phyloP scores from a whole-genome alignment of 2,888 invertebrate genomes.

The Cecidostiba fungosa region DNA sequence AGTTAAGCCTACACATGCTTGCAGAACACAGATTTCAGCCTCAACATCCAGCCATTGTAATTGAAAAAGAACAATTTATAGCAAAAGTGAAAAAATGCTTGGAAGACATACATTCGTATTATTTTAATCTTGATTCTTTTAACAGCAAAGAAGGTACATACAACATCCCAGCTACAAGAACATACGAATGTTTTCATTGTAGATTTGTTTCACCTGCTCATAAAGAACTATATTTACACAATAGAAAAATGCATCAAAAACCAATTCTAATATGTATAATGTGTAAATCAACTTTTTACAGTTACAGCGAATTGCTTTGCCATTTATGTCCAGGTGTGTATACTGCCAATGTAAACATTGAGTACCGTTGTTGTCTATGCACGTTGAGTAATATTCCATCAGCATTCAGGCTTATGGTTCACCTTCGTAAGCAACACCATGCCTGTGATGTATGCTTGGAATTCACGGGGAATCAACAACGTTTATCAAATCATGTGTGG shows the following conservation, averaged over 20 bases:
- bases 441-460: slow-evolving; percentile 94
- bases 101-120: slow-evolving; percentile 84
- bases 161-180: slow-evolving; percentile 82
- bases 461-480: slow-evolving; percentile 89
- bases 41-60: slow-evolving; percentile 78
- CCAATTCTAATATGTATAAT: slow-evolving; percentile 91
- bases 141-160: slow-evolving; percentile 83
- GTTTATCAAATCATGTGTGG: slow-evolving; percentile 93
- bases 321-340: slow-evolving; percentile 92
- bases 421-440: slow-evolving; percentile 91
- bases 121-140: slow-evolving; percentile 88
- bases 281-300: slow-evolving; percentile 93
- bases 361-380: slow-evolving; percentile 92
- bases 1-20: slow-evolving; percentile 89
- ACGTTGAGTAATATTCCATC: slow-evolving; percentile 89
- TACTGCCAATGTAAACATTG: slow-evolving; percentile 83
- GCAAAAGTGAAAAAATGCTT: slow-evolving; percentile 85
- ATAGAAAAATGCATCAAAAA: slow-evolving; percentile 93
- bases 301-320: slow-evolving; percentile 92
- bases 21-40: slow-evolving; percentile 88
- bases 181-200: slow-evolving; percentile 94
- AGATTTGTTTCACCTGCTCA: slow-evolving; percentile 89
- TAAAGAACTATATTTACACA: slow-evolving; percentile 93
- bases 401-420: slow-evolving; percentile 93
- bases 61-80: slow-evolving; percentile 82